Evolutionary conservation across 2,888 invertebrate genomes (phyloP), one percentile per base, ranked within the genome.

Genomic region (Lepidochrysops patricia): DNA sequence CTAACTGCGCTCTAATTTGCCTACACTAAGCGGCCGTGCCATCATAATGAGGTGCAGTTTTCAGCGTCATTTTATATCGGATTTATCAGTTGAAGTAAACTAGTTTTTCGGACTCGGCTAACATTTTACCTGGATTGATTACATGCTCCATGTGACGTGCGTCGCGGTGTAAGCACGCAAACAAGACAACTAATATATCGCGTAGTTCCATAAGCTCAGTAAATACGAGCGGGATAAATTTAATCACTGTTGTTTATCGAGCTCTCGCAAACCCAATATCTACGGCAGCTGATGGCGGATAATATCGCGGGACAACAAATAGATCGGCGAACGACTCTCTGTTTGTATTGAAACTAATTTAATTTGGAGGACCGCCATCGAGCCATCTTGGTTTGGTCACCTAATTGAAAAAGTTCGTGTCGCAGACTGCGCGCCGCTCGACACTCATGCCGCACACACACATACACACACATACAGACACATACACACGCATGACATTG

Each of bases 391-490:
- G 32, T 57, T 43, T 67, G 73, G 79, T 74, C 79, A 76, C 74
- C 82, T 85, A 85, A 85, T 85, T 84, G 84, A 79, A 85, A 85
- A 85, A 85, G 74, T 85, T 84, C 73, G 62, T 70, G 77, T 76
- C 75, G 75, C 74, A 71, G 57, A 61, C 62, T 58, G 60, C 61
- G 60, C 66, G 65, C 60, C 63, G 69, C 57, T 62, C 66, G 67
- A 60, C 63, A 68, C 57, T 62, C 66, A 67, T 64, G 67, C 69
- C 73, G 26, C 19, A 7, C 34, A n/a, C 37, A 37, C 37, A 37
- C 37, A 23, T 19, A 9, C 23, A 12, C 26, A 50, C 50, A 13
- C 50, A 26, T 26, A 13, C n/a, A 12, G 29, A 27, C 52, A 54
- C 26, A 9, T 2, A n/a, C n/a, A n/a, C n/a, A n/a, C n/a, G n/a